These are phyloP conservation scores for Panagrolaimus sp. DNA, from an alignment of 1,140 invertebrate genomes.

Conservation along the genomic window DNA sequence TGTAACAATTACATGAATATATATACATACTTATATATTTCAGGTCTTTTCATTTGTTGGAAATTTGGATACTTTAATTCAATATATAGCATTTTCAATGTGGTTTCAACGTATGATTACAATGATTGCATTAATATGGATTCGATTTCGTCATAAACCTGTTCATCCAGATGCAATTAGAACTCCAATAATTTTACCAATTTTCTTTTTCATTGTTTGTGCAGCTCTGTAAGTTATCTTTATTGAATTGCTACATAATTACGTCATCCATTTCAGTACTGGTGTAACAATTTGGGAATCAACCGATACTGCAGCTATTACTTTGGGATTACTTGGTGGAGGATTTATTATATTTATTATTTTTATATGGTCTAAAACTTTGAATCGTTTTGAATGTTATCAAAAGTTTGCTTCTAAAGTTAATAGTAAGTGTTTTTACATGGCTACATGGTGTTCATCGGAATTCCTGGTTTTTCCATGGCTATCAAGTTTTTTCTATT, in stretches of 20 bases:
- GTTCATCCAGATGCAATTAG: conserved; percentile 43
- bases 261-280: no score
- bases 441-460: no score
- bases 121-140: conserved; percentile 42
- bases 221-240: no score
- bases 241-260: no score
- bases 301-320: conserved; percentile 20
- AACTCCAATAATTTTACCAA: conserved; percentile 35
- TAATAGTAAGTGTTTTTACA: conserved; percentile 2
- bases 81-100: conserved; percentile 36
- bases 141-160: conserved; percentile 34
- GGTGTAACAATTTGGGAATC: conserved; percentile 33
- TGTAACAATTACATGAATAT: no score
- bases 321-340: background rate
- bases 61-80: conserved; percentile 27
- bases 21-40: no score
- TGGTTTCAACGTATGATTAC: conserved; percentile 37
- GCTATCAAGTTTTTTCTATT: no score
- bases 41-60: conserved; percentile 42
- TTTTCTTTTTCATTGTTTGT: conserved; percentile 39
- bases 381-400: conserved; percentile 6
- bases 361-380: background rate
- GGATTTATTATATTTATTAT: background rate
- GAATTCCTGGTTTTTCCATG: no score
- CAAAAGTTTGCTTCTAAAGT: background rate